A percentile compares a stretch with the other conserved stretches of the same genome.
These are phyloP conservation scores for Gracilinanus agilis DNA, from an alignment of 2,113 vertebrate species.

Conservation along the genomic window DNA sequence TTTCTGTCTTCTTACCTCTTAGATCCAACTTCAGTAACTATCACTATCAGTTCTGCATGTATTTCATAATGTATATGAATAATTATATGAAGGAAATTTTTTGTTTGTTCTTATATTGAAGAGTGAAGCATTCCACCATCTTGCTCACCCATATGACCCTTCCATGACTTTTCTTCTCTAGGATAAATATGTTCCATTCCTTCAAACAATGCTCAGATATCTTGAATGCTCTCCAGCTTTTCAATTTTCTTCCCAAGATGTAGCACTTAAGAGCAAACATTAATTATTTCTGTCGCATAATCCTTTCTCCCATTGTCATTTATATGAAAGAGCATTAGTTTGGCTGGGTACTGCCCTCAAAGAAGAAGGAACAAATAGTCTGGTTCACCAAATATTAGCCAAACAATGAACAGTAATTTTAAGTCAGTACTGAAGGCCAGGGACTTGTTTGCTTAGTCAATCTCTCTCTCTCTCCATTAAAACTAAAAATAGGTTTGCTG, in stretches of 20 bases:
- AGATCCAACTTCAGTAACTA: neutral
- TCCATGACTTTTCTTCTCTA: neutral
- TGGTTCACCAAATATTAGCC: neutral
- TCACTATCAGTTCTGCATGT: neutral
- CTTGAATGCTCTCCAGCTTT: neutral
- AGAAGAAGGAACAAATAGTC: neutral
- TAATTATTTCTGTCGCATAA: neutral
- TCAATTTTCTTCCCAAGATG: neutral
- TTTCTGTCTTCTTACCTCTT: neutral
- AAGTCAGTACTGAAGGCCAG: neutral
- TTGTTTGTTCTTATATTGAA: neutral
- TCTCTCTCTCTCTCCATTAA: neutral
- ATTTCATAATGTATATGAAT: neutral
- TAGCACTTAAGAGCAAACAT: neutral
- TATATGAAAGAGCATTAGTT: neutral
- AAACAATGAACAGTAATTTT: neutral
- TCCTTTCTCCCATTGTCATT: neutral
- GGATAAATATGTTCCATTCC: neutral
- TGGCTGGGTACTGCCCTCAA: neutral
- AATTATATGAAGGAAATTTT: neutral
- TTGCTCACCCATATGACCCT: neutral
- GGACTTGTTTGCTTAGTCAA: neutral
- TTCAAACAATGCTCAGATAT: neutral
- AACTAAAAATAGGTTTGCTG: neutral
- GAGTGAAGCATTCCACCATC: neutral